Evolutionary conservation across 2,797 vertebrate species (phyloP), one percentile per base, ranked within the genome.

Genomic region (Onychomys torridus): DNA sequence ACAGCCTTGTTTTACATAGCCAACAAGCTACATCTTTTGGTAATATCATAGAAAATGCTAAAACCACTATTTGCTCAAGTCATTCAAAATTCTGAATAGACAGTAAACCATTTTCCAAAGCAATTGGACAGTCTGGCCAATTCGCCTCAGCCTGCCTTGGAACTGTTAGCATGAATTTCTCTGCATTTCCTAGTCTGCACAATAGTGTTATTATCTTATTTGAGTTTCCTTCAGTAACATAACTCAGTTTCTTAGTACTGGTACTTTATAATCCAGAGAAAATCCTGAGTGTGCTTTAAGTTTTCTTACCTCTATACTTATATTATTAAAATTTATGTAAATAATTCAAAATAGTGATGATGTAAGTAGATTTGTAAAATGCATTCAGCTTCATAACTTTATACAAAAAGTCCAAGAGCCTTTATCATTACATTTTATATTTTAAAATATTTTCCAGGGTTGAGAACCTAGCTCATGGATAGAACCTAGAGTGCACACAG

Each of bases 1-100:
- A 63, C n/a, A 84, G 89, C n/a, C n/a, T n/a, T 32, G 40, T 32
- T 83, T 96, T 96, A 79, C 91, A 95, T 95, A 97, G 95, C 75
- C 83, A 93, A 59, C 93, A 94, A 88, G 79, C 71, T 43, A 37
- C 71, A 85, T 95, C 61, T 84, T 94, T 87, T 96, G 83, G 83
- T 91, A 94, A 88, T 85, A 96, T 55, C 91, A 40, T 32, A 84
- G 63, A 89, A 75, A 94, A 88, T 91, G 91, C 93, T 96, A 97
- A 97, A 94, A 96, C 52, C 96, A 97, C 65, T 97, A 96, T 96
- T 98, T 96, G 65, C 52, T 93, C 90, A 97, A 95, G 87, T 97
- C 76, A 95, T 95, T 97, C 77, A 96, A 95, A 97, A n/a, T 82
- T 89, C 79, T 89, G 55, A 90, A 93, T 55, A 95, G 84, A 5